Conservation (phyloP, 2,797 vertebrate species). For the Fratercula arctica region DNA sequence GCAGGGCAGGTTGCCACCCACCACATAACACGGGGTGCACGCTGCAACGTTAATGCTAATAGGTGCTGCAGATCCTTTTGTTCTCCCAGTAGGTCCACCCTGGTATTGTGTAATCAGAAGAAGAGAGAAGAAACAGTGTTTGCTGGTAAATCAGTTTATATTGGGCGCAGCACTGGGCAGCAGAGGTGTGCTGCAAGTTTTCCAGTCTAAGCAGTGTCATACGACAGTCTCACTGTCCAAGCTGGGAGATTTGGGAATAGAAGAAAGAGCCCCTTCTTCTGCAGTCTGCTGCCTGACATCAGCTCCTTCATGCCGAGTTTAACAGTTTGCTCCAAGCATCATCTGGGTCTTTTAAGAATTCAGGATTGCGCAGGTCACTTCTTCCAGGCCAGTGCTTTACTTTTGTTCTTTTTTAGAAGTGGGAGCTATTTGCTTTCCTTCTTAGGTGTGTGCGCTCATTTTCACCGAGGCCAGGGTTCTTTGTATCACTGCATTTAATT, state of each 20-base stretch:
- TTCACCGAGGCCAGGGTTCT: neutral
- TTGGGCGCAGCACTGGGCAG: neutral
- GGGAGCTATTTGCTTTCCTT: slow-evolving; percentile 52
- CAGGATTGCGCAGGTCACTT: slow-evolving; percentile 1
- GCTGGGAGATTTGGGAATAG: neutral
- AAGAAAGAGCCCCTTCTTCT: neutral
- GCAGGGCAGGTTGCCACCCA: neutral
- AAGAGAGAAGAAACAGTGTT: neutral
- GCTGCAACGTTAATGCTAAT: neutral
- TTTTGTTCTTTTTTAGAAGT: slow-evolving; percentile 49
- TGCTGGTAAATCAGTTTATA: neutral
- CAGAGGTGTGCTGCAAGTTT: neutral
- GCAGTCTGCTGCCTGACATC: neutral
- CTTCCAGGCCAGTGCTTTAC: slow-evolving; percentile 17
- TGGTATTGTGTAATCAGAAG: neutral
- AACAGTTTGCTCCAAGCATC: slow-evolving; percentile 5
- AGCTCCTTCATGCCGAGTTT: neutral
- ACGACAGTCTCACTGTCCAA: neutral
- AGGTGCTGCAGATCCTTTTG: neutral
- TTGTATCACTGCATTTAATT: slow-evolving; percentile 45
- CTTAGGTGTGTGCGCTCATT: slow-evolving; percentile 53
- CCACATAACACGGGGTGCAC: neutral
- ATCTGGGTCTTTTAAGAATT: slow-evolving; percentile 8
- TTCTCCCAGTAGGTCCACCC: neutral
- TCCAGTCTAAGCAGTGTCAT: neutral